A percentile compares a stretch with the other conserved stretches of the same genome.
These are phyloP conservation scores for Andrena marginata DNA, from an alignment of 2,888 invertebrate species.

Conservation along the genomic window DNA sequence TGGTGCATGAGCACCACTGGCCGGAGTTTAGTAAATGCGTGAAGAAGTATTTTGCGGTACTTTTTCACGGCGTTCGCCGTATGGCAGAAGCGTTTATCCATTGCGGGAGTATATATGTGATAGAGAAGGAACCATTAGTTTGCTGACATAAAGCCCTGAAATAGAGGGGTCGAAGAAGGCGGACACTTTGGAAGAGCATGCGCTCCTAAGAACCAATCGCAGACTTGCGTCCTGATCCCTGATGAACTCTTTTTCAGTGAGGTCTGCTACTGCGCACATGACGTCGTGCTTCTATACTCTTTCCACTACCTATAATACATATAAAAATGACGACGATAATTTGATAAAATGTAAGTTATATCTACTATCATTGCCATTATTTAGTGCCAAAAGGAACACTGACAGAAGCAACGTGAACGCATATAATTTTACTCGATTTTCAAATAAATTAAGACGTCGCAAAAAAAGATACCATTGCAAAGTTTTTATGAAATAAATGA, in stretches of 20 bases:
- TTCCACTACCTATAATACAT: constrained; percentile 11
- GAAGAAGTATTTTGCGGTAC: constrained; percentile 75
- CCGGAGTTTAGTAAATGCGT: constrained; percentile 69
- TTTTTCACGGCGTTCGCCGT: constrained; percentile 70
- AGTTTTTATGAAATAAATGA: no score
- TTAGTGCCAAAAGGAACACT: background rate
- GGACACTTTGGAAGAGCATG: constrained; percentile 69
- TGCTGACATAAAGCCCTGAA: constrained; percentile 73
- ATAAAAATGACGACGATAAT: constrained; percentile 23
- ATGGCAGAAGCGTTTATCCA: constrained; percentile 76
- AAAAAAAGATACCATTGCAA: background rate
- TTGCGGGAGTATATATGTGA: constrained; percentile 63
- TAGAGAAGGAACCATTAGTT: constrained; percentile 78
- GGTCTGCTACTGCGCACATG: constrained; percentile 65
- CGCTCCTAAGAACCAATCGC: constrained; percentile 71
- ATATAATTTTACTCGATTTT: background rate
- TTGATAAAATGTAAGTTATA: constrained; percentile 13
- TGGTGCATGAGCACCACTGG: constrained; percentile 69
- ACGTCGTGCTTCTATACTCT: constrained; percentile 21
- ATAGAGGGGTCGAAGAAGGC: constrained; percentile 75
- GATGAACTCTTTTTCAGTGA: constrained; percentile 66
- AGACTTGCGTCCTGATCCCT: constrained; percentile 55
- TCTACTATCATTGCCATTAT: background rate
- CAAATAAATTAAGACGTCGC: background rate
- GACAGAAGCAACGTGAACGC: background rate